Evolutionary conservation across 2,888 invertebrate species (phyloP), one percentile per base, ranked within the genome.

Genomic region (Xanthia togata): DNA sequence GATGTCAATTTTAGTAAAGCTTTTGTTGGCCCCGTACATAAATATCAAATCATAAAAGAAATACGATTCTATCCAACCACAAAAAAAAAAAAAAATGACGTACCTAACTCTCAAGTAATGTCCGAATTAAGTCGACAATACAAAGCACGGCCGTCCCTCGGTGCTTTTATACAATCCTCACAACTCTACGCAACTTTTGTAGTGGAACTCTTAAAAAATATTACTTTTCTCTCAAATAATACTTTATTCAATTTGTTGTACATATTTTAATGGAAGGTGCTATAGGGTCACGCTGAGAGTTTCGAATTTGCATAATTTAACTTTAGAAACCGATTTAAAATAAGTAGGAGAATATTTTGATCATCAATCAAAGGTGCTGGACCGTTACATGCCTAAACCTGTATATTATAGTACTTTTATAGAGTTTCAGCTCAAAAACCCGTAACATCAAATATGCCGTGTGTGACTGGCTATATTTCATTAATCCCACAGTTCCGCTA

Each of bases 401-500:
- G 11, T 53, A 68, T 53, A 55, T 20, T 35, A 62, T 31, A n/a
- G 26, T 26, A 41, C 4, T 17, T 53, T 44, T 59, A 26, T n/a
- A 62, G 12, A 57, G 47, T 60, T 55, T 47, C 31, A 62, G 20
- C 47, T 35, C 57, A 50, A 76, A 65, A 62, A 35, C 35, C 23
- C 20, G 62, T 62, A 64, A 8, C 70, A 72, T 82, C 38, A 67
- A 82, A 76, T 69, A 86, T 65, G 50, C 67, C 11, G 44, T 85
- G n/a, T 76, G 35, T 67, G 17, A 44, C 35, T 35, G 59, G 11
- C 53, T 62, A 57, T 85, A 71, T 68, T 68, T 26, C 12, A 78
- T 78, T 59, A 72, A 63, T 72, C 47, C n/a, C 57, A 38, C 50
- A 63, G 55, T 23, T 75, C 55, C 23, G 67, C n/a, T 53, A 41